Conservation (phyloP, 2,888 invertebrate species). For the Callyntrura sp. region DNA sequence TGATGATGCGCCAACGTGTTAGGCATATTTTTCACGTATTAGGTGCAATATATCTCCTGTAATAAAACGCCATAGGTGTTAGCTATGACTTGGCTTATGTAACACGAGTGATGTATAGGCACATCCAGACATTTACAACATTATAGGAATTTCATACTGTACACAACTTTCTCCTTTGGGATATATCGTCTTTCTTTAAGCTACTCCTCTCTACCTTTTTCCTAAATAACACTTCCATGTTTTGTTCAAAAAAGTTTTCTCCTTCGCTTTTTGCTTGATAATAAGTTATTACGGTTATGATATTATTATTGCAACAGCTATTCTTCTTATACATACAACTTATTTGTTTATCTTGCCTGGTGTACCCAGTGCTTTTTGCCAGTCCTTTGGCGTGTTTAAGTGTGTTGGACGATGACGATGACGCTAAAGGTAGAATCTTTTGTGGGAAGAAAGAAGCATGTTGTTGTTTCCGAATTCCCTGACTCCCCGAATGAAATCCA, state of each 20-base stretch:
- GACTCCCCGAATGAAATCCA: conserved; percentile 61
- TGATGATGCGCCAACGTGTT: conserved; percentile 28
- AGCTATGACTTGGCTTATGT: no score
- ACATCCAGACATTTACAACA: neutral
- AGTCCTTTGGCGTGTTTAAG: neutral
- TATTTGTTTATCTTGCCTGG: no score
- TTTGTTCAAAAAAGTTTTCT: neutral
- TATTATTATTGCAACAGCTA: conserved; percentile 9
- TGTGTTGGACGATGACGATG: neutral
- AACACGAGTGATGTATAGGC: neutral
- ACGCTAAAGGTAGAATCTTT: neutral
- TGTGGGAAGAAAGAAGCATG: neutral
- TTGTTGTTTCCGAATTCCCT: conserved; percentile 13
- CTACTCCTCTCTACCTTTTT: conserved; percentile 30
- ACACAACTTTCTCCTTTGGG: conserved; percentile 46
- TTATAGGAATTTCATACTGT: conserved; percentile 10
- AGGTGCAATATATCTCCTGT: neutral
- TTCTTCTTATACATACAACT: neutral
- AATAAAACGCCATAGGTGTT: neutral
- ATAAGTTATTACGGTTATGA: conserved; percentile 20
- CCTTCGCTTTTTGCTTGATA: neutral
- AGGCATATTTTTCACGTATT: neutral
- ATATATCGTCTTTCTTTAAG: conserved; percentile 49
- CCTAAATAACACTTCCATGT: neutral
- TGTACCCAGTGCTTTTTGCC: no score